Conservation (phyloP, 2,113 vertebrate species). For the Oreochromis tanganicae region DNA sequence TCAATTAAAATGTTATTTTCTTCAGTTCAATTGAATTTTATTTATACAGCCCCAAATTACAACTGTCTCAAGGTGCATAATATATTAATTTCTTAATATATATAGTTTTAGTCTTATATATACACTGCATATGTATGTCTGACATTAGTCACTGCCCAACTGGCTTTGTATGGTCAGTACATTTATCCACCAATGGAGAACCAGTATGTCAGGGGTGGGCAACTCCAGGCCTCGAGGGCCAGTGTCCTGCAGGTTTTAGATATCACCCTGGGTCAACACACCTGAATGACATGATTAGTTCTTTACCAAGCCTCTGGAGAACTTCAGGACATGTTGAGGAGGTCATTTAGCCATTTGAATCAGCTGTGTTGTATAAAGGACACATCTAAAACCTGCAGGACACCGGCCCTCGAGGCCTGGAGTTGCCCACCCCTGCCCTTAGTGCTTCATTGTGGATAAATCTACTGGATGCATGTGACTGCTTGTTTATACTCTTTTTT, state of each 20-base stretch:
- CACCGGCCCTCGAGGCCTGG: not conserved
- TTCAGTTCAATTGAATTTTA: not conserved
- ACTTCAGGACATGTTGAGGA: not conserved
- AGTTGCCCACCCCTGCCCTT: not conserved
- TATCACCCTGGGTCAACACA: not conserved
- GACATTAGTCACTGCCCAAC: not conserved
- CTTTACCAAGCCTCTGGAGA: not conserved
- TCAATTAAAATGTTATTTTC: not conserved
- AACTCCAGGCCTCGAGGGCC: not conserved
- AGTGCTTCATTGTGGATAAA: not conserved
- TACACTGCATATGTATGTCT: not conserved
- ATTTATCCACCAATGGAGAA: not conserved
- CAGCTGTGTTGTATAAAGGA: not conserved
- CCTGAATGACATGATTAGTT: not conserved
- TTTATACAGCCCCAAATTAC: not conserved
- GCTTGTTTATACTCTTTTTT: not conserved
- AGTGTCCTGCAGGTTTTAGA: not conserved
- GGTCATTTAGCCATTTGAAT: not conserved
- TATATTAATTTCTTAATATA: not conserved
- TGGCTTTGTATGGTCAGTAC: not conserved
- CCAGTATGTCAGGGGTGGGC: not conserved
- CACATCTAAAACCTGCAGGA: not conserved
- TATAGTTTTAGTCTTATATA: not conserved
- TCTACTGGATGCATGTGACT: not conserved
- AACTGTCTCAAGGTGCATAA: not conserved